phyloP scores from a whole-genome alignment of 2,797 vertebrate genomes.

The Loriculus beryllinus region DNA sequence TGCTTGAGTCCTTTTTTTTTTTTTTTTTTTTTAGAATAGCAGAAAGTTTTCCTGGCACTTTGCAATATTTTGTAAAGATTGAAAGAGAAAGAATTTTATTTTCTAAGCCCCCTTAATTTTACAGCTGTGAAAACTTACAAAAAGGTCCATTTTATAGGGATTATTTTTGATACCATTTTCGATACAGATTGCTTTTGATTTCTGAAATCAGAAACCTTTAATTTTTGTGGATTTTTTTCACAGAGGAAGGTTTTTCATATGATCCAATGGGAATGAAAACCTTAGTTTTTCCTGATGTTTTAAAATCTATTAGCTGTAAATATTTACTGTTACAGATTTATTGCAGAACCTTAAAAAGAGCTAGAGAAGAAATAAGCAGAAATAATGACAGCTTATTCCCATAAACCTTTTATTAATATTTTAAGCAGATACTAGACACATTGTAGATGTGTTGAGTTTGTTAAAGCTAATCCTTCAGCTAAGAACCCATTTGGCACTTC shows the following conservation, averaged over 20 bases:
- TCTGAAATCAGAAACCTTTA: background rate
- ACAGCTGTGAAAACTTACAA: background rate
- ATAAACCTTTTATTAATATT: background rate
- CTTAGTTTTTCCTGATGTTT: background rate
- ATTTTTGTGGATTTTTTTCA: rapidly evolving
- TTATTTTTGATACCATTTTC: background rate
- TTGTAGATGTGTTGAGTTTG: constrained; percentile 37
- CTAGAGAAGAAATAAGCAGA: background rate
- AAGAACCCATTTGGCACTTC: constrained; percentile 55
- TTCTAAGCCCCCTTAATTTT: background rate
- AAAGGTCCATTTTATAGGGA: rapidly evolving
- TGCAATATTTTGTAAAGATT: background rate
- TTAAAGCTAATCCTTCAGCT: constrained; percentile 54
- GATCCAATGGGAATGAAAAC: background rate
- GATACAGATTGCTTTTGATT: background rate
- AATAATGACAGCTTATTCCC: background rate
- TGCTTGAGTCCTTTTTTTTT: background rate
- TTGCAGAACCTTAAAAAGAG: background rate
- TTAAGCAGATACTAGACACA: background rate
- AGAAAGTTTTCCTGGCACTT: background rate
- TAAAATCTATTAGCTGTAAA: background rate
- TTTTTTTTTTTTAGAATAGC: background rate
- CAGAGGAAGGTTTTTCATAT: background rate
- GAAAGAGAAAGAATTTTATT: background rate
- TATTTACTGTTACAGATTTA: background rate